Base-by-base conservation (phyloP, 2,113 vertebrate species). In the Cinclus cinclus region DNA sequence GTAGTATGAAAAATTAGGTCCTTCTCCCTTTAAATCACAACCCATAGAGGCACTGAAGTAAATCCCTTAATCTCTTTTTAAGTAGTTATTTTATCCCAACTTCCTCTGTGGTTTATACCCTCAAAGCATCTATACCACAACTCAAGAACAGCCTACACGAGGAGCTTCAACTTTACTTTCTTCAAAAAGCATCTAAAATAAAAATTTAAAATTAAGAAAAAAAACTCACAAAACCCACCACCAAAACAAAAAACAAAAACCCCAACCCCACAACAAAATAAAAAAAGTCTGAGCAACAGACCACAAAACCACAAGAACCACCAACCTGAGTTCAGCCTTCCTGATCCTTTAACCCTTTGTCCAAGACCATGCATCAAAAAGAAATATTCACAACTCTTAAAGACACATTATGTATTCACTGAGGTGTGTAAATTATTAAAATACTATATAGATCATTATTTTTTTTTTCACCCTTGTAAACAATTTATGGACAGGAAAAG, bases 51-150 rank as follows among this genome's bases (percentile, higher is more conserved):
- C 81, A 95, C 58, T 92, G 79, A 83, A 95, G 67, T 91, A 96
- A 97, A 95, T 95, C 96, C 92, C 92, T 85, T 96, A 97, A 96
- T 96, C 91, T 95, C 89, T 95, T 96, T 97, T 95, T 96, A 96
- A 97, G 90, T 90, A 95, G 95, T 87, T 94, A 87, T 96, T 90
- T 96, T 96, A 97, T 95, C 91, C 95, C 68, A 88, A 92, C 92
- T 97, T 97, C 96, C 96, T 95, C 89, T 97, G 94, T 93, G 94
- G 95, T 93, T 96, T 97, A 94, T 94, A 94, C 63, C 91, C 96
- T 94, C 91, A 96, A 96, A 93, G 63, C 63, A 92, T 92, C 85
- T 87, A 92, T 49, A 77, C 89, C 91, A 95, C 94, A 97, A 89
- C 42, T 67, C 79, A 93, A 71, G 91, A 95, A 95, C 47, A 75